Conservation (phyloP, 2,797 vertebrate genomes). For the Cirrhinus mrigala region DNA sequence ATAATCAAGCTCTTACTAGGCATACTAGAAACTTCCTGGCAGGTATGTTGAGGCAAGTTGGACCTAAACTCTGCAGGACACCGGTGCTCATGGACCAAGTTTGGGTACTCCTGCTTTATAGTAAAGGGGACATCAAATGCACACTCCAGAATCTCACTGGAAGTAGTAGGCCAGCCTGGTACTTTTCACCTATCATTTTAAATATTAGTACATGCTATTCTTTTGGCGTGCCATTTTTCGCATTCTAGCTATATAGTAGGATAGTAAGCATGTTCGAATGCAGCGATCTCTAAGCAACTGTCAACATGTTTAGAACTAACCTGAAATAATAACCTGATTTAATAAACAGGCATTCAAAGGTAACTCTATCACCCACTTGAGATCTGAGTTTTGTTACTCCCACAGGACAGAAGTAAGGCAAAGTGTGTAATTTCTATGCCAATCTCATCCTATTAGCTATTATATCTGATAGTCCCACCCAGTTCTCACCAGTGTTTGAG, state of each 20-base stretch:
- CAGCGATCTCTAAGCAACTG: not conserved
- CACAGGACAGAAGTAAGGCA: not conserved
- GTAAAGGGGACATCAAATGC: not conserved
- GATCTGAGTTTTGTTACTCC: too few species aligned
- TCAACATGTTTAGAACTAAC: not conserved
- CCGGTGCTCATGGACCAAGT: too few species aligned
- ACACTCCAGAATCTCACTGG: fast-evolving
- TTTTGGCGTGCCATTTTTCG: too few species aligned
- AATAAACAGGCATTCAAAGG: not conserved
- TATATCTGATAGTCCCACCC: not conserved
- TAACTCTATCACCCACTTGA: not conserved
- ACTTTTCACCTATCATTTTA: too few species aligned
- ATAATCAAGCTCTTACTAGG: too few species aligned
- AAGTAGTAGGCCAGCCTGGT: not conserved
- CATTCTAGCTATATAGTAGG: too few species aligned
- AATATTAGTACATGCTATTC: too few species aligned
- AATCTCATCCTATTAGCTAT: not conserved
- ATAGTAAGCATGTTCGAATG: not conserved
- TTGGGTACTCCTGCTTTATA: not conserved
- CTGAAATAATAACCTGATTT: not conserved
- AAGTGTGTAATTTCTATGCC: not conserved
- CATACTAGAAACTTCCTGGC: too few species aligned
- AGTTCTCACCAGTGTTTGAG: not conserved
- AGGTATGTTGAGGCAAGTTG: too few species aligned
- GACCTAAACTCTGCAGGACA: too few species aligned